Conservation (phyloP, 2,113 vertebrate species). For the Sylvilagus bachmani region DNA sequence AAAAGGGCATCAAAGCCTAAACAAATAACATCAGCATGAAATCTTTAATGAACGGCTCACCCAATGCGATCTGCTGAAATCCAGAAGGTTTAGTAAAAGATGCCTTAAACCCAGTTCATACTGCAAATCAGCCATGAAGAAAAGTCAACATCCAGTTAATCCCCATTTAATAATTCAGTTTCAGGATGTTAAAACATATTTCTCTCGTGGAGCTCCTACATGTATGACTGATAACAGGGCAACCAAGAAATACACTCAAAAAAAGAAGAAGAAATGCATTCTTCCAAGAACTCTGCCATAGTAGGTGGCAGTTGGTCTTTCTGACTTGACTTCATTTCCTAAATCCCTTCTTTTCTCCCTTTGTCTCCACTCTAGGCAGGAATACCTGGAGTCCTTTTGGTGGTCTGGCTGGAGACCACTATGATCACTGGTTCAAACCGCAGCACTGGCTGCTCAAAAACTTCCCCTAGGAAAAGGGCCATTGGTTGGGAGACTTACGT, state of each 20-base stretch:
- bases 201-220: constrained; percentile 63
- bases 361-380: background rate
- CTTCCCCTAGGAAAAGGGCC: background rate
- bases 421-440: background rate
- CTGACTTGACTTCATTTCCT: background rate
- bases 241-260: constrained; percentile 11
- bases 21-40: constrained; percentile 81
- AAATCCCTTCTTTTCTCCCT: background rate
- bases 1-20: constrained; percentile 82
- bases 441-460: background rate
- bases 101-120: constrained; percentile 82
- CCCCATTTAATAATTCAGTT: constrained; percentile 82
- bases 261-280: background rate
- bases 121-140: constrained; percentile 78
- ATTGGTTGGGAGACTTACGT: background rate
- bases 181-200: constrained; percentile 79
- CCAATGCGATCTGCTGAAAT: constrained; percentile 64
- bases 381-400: background rate
- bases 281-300: background rate
- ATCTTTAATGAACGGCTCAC: constrained; percentile 80
- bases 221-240: background rate
- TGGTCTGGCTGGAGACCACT: background rate
- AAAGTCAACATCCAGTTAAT: constrained; percentile 82
- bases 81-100: constrained; percentile 81
- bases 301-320: background rate